Percentiles rank a stretch among this genome's conserved stretches.
phyloP scores from a whole-genome alignment of 2,888 invertebrate species.

The Andrena marginata region DNA sequence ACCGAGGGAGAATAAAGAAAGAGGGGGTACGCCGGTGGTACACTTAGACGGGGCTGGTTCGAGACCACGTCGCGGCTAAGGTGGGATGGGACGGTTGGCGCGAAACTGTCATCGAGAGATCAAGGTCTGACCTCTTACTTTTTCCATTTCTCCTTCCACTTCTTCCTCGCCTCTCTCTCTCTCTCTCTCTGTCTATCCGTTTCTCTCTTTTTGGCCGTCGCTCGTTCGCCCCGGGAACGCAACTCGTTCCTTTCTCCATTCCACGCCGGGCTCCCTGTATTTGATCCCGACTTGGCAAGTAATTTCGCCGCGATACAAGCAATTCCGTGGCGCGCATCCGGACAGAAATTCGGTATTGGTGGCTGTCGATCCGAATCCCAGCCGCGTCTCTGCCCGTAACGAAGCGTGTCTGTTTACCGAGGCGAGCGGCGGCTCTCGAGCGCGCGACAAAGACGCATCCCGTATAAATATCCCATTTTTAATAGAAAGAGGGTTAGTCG shows the following conservation, averaged over 20 bases:
- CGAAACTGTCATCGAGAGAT: slow-evolving; percentile 9
- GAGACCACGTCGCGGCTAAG: neutral
- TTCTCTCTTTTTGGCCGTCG: too few relatives aligned
- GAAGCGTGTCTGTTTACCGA: slow-evolving; percentile 47
- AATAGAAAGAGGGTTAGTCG: slow-evolving; percentile 54
- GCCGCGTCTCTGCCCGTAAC: slow-evolving; percentile 5
- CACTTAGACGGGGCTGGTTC: slow-evolving; percentile 43
- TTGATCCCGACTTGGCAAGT: neutral
- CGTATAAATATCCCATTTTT: slow-evolving; percentile 58
- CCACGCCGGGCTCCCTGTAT: too few relatives aligned
- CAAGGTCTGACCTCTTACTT: neutral
- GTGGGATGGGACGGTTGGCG: neutral
- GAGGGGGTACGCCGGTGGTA: slow-evolving; percentile 39
- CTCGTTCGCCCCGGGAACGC: too few relatives aligned
- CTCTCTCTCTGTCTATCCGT: too few relatives aligned
- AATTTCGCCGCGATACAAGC: neutral
- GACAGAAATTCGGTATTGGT: slow-evolving; percentile 6
- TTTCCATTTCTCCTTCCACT: too few relatives aligned
- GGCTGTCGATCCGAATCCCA: slow-evolving; percentile 27
- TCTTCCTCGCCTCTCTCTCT: neutral
- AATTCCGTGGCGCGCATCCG: slow-evolving; percentile 11
- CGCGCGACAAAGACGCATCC: slow-evolving; percentile 40
- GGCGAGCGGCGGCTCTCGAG: slow-evolving; percentile 18
- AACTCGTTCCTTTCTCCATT: too few relatives aligned
- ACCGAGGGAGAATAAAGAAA: slow-evolving; percentile 49